Evolutionary conservation across 2,888 invertebrate species (phyloP).

Genomic region (Oscheius myriophilus): DNA sequence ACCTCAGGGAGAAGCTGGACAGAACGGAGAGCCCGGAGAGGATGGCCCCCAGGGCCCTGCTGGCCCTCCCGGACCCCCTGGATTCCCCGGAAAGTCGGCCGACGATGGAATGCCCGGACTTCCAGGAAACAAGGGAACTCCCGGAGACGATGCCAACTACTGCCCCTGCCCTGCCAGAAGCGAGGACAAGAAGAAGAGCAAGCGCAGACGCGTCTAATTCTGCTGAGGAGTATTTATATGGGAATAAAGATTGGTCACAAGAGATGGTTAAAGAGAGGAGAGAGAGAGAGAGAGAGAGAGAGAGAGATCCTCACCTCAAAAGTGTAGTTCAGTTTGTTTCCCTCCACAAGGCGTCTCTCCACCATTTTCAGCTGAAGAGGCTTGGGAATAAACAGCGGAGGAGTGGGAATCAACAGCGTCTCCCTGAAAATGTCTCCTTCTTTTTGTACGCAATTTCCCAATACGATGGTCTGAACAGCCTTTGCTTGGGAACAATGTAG

Average conservation of each 20-base stretch:
- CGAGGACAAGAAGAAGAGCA: slow-evolving; percentile 9
- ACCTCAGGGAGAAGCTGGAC: slow-evolving; percentile 51
- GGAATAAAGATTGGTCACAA: no score
- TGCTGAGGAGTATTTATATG: no score
- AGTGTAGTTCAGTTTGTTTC: background rate
- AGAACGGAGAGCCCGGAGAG: slow-evolving; percentile 45
- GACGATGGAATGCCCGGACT: slow-evolving; percentile 47
- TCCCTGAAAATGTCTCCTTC: slow-evolving; percentile 1
- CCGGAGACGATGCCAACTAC: slow-evolving; percentile 56
- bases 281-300: no score
- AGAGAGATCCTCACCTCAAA: no score
- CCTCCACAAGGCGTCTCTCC: background rate
- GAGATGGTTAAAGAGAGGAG: no score
- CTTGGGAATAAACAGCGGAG: background rate
- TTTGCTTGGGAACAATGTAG: background rate
- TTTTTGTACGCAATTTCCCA: background rate
- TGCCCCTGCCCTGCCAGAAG: slow-evolving; percentile 50
- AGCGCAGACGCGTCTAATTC: no score
- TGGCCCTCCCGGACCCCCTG: slow-evolving; percentile 50
- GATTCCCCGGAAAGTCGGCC: slow-evolving; percentile 47
- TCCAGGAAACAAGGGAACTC: slow-evolving; percentile 47
- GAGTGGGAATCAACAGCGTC: slow-evolving; percentile 8
- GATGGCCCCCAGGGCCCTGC: slow-evolving; percentile 48
- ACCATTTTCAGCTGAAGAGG: slow-evolving; percentile 12
- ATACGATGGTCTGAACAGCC: slow-evolving; percentile 16